Percentiles rank a stretch among this genome's conserved stretches.
Conservation (phyloP, 1,140 invertebrate species). For the Euwallacea similis region DNA sequence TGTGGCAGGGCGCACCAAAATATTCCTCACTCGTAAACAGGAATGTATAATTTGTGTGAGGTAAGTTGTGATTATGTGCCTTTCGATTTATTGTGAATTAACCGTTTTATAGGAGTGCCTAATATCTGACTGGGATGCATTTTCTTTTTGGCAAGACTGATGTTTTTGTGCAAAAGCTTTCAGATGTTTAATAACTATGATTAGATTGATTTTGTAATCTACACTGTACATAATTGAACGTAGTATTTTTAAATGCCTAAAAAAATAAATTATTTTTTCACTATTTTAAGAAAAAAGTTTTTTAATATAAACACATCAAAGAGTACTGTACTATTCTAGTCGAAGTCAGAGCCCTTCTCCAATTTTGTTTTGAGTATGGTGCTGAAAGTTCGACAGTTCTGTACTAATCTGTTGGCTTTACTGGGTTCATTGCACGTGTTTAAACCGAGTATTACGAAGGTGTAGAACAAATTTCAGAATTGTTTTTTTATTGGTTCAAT, state of each 20-base stretch:
- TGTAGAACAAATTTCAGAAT: no score
- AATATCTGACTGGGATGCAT: background rate
- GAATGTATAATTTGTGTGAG: constrained; percentile 15
- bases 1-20: constrained; percentile 32
- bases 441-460: no score
- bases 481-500: no score
- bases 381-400: no score
- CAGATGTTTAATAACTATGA: no score
- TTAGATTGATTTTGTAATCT: no score
- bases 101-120: background rate
- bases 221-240: no score
- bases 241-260: background rate
- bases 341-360: no score
- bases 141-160: constrained; percentile 4
- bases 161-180: background rate
- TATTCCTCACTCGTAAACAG: constrained; percentile 20
- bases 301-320: background rate
- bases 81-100: background rate
- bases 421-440: no score
- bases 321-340: no score
- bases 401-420: no score
- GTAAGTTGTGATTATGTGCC: background rate
- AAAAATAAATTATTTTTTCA: constrained; percentile 3
- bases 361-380: no score
- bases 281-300: constrained; percentile 3